Evolutionary conservation across 2,113 vertebrate genomes (phyloP), one percentile per base, ranked within the genome.

Genomic region (Cichladusa arquata): DNA sequence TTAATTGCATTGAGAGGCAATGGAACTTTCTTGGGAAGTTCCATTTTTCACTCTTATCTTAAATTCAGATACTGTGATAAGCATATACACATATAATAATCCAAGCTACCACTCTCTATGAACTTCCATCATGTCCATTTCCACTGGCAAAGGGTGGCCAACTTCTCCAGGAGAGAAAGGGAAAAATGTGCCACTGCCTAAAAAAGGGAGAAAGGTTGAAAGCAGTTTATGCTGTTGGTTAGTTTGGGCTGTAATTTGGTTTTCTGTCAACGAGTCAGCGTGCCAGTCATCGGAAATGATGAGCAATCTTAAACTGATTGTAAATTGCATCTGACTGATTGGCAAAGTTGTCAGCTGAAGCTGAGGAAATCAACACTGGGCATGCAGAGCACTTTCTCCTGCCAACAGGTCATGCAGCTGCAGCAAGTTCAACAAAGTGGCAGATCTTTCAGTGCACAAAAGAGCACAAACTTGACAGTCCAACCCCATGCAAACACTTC

Each of bases 281-380:
- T 93, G 95, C 80, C 92, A 92, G 93, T 95, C 60, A 34, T 93
- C 88, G 81, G 95, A 98, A 97, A 97, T 97, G 87, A 97, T 97
- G 82, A 90, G 86, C 92, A 94, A 90, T 98, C 96, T 97, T 93
- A 93, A 97, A 70, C 88, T 98, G 97, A 98, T 97, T 98, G 95
- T 96, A 97, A 97, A 98, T 98, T 98, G 88, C 92, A 53, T 93
- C 95, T 97, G 88, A 96, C 96, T 98, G 97, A 95, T 95, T 94
- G 97, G 97, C 91, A 96, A 96, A 97, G 97, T 96, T 97, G 97
- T 97, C 97, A 97, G 90, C 90, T 83, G 40, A 67, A n/a, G 89
- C 48, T 57, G 81, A 88, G 70, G 81, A 94, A 98, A 97, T 97
- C 93, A 96, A 73, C 93, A 80, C 66, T 77, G 88, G 94, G 94